These are phyloP conservation scores for Thalassarche chlororhynchos DNA, from an alignment of 2,113 vertebrate genomes.

Conservation along the genomic window DNA sequence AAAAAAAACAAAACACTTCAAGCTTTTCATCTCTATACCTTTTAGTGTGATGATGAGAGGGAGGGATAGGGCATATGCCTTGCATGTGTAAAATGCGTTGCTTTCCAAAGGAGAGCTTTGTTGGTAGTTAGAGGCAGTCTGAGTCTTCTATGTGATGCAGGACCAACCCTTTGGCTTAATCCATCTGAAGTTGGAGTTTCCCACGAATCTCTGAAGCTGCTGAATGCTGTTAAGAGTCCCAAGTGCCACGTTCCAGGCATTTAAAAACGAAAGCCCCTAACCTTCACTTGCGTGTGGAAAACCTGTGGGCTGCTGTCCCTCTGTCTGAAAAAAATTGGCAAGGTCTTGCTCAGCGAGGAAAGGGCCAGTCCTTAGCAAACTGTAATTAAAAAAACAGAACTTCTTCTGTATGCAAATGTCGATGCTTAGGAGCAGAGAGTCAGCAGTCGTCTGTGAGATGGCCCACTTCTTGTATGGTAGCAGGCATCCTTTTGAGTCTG, in stretches of 20 bases:
- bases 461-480: fast-evolving
- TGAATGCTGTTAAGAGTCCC: background rate
- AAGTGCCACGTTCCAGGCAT: background rate
- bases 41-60: background rate
- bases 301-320: background rate
- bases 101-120: background rate
- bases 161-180: background rate
- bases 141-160: background rate
- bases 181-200: background rate
- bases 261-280: background rate
- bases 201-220: background rate
- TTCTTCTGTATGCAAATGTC: background rate
- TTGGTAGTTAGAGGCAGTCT: background rate
- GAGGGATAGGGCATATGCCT: background rate
- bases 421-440: background rate
- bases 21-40: conserved; percentile 12
- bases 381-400: background rate
- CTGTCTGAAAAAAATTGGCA: background rate
- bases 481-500: background rate
- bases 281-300: background rate
- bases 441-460: background rate
- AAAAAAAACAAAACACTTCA: background rate
- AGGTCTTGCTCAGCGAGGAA: background rate
- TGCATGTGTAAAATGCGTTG: background rate
- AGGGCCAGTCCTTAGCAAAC: background rate